Conservation (phyloP, 2,113 vertebrate species). For the Pyxicephalus adspersus region DNA sequence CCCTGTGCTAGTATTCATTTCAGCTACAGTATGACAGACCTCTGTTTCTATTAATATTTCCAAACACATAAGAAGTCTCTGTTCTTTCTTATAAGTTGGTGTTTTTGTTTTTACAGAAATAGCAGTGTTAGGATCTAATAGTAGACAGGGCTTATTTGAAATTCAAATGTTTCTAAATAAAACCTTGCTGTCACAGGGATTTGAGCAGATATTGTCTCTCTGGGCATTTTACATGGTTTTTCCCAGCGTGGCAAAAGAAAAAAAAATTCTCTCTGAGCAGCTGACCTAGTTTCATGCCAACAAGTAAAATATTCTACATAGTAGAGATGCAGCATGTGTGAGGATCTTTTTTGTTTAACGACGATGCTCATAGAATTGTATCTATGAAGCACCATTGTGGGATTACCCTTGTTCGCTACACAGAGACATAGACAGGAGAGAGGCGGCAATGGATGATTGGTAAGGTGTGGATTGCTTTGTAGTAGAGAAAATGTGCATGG, state of each 20-base stretch:
- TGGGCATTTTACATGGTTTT: constrained; percentile 48
- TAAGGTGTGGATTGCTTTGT: background rate
- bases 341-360: background rate
- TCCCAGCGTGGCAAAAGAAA: constrained; percentile 38
- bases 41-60: no score
- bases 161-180: constrained; percentile 29
- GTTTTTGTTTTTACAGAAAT: background rate
- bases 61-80: background rate
- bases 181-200: constrained; percentile 32
- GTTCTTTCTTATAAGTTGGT: background rate
- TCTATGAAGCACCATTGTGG: background rate
- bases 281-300: constrained; percentile 51
- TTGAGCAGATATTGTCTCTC: constrained; percentile 32
- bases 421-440: background rate
- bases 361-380: background rate
- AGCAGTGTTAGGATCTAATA: constrained; percentile 36
- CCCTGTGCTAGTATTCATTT: background rate
- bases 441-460: background rate
- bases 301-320: constrained; percentile 47
- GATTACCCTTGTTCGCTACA: background rate
- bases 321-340: constrained; percentile 13
- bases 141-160: constrained; percentile 55
- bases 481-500: background rate
- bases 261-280: constrained; percentile 46
- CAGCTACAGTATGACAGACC: no score